phyloP scores from a whole-genome alignment of 1,140 invertebrate genomes.

The Anoplophora glabripennis region DNA sequence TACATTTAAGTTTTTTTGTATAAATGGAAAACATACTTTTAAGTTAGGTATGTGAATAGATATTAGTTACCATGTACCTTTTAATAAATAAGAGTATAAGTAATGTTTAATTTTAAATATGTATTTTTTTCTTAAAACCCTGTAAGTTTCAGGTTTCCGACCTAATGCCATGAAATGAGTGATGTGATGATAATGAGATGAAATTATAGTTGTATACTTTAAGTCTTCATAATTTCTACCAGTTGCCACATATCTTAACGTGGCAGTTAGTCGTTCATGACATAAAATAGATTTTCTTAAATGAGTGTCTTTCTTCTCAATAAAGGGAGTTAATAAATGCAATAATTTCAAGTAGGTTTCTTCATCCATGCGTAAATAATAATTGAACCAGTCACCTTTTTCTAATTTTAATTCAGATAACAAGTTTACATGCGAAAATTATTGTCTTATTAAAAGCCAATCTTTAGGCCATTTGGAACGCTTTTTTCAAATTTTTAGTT shows the following conservation, averaged over 20 bases:
- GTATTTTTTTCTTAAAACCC: too few species aligned
- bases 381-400: constrained; percentile 32
- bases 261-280: constrained; percentile 20
- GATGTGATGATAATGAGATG: too few species aligned
- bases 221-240: constrained; percentile 24
- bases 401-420: background rate
- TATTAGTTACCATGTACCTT: too few species aligned
- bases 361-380: constrained; percentile 32
- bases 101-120: too few species aligned
- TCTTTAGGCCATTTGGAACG: too few species aligned
- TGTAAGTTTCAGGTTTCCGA: too few species aligned
- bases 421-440: background rate
- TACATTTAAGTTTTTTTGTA: too few species aligned
- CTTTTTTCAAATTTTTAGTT: too few species aligned
- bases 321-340: constrained; percentile 18
- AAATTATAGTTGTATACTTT: constrained; percentile 22
- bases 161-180: too few species aligned
- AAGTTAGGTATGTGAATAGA: too few species aligned
- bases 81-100: too few species aligned
- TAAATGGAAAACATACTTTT: too few species aligned
- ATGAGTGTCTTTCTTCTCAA: constrained; percentile 19
- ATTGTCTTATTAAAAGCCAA: background rate
- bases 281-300: constrained; percentile 17
- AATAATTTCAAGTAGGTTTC: constrained; percentile 13
- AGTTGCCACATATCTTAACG: constrained; percentile 18